A percentile compares a stretch with the other conserved stretches of the same genome.
These are phyloP conservation scores for Ganaspis sp. DNA, from an alignment of 1,140 invertebrate species.

Conservation along the genomic window DNA sequence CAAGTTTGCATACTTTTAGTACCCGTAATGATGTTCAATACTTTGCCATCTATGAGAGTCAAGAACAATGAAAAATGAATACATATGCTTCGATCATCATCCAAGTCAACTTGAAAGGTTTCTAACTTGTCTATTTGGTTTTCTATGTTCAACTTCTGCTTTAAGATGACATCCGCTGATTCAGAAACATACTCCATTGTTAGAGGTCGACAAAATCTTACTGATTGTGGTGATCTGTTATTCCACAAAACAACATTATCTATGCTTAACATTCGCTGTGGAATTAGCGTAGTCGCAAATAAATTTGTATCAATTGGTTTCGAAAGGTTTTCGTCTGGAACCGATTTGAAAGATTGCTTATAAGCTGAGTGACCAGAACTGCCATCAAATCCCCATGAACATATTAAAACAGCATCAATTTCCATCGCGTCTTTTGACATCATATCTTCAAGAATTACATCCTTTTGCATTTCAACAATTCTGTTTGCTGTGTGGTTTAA, in stretches of 20 bases:
- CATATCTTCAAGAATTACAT: not conserved
- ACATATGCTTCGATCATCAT: not conserved
- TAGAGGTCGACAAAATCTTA: not conserved
- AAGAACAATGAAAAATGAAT: not conserved
- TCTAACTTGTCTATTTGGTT: not conserved
- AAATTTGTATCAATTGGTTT: not conserved
- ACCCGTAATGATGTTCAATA: too few relatives aligned
- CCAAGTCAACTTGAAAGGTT: not conserved
- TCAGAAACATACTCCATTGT: not conserved
- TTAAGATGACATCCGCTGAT: not conserved
- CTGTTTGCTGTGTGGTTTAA: constrained; percentile 31
- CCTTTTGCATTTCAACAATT: constrained; percentile 25
- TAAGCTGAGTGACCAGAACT: constrained; percentile 21
- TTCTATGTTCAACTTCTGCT: not conserved
- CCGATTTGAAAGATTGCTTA: not conserved
- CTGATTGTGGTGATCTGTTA: not conserved
- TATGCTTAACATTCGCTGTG: not conserved
- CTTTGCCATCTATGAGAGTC: too few relatives aligned
- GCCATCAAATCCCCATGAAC: constrained; percentile 1
- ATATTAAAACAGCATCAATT: not conserved
- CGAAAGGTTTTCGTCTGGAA: not conserved
- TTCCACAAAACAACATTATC: not conserved
- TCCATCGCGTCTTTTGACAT: not conserved
- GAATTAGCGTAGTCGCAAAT: constrained; percentile 18
- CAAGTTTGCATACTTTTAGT: too few relatives aligned